These are phyloP conservation scores for Heliconius erato DNA, from an alignment of 2,888 invertebrate species.

Conservation along the genomic window DNA sequence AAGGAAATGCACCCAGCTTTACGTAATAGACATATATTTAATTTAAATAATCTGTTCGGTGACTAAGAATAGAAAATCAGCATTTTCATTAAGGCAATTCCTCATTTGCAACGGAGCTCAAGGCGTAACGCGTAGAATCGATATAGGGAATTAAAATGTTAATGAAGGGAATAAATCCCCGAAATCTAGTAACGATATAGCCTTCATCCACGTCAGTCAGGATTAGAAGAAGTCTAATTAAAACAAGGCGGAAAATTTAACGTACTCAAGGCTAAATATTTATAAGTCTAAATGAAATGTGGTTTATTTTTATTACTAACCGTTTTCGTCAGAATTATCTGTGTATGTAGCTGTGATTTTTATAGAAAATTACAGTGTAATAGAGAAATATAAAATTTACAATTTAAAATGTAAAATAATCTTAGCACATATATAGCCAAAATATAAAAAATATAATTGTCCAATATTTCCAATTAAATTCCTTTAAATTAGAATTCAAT, in stretches of 20 bases:
- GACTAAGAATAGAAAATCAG: neutral
- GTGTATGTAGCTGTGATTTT: too few relatives aligned
- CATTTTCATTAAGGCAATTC: slow-evolving; percentile 4
- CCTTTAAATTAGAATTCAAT: neutral
- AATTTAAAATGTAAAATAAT: neutral
- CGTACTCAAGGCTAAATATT: neutral
- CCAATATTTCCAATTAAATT: neutral
- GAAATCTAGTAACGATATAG: slow-evolving; percentile 19
- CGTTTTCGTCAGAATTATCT: too few relatives aligned
- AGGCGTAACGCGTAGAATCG: slow-evolving; percentile 6
- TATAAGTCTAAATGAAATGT: neutral
- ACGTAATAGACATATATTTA: too few relatives aligned
- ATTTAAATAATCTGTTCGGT: neutral
- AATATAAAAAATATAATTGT: too few relatives aligned
- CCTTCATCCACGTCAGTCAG: slow-evolving; percentile 37
- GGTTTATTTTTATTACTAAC: too few relatives aligned
- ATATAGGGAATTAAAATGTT: slow-evolving; percentile 24
- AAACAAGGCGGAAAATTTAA: neutral
- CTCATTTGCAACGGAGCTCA: neutral
- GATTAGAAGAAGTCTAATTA: slow-evolving; percentile 26
- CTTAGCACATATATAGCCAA: neutral
- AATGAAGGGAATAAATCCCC: slow-evolving; percentile 31
- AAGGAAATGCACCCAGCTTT: too few relatives aligned
- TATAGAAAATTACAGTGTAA: too few relatives aligned
- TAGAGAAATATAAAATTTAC: too few relatives aligned